phyloP scores from a whole-genome alignment of 1,140 invertebrate genomes.

The Aradophagus sp. region DNA sequence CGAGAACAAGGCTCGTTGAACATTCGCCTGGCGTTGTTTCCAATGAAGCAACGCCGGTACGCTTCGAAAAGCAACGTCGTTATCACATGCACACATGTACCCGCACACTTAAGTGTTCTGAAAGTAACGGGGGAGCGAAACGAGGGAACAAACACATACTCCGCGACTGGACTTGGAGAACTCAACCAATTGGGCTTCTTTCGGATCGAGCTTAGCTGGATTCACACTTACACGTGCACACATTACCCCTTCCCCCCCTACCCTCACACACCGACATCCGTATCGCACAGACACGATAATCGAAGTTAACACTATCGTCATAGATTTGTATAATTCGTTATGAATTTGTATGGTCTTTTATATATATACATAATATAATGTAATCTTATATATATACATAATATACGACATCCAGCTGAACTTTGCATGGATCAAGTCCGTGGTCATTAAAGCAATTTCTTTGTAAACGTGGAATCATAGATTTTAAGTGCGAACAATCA shows the following conservation, averaged over 20 bases:
- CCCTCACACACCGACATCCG: no score
- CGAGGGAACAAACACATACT: conserved; percentile 4
- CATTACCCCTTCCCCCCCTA: no score
- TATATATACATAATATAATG: conserved; percentile 52
- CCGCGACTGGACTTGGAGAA: conserved; percentile 8
- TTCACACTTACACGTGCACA: no score
- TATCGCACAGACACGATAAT: conserved; percentile 37
- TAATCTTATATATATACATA: conserved; percentile 42
- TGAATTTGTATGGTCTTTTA: conserved; percentile 55
- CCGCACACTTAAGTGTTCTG: conserved; percentile 31
- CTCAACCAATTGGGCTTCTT: conserved; percentile 13
- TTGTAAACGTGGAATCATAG: conserved; percentile 40
- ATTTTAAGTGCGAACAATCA: conserved; percentile 15
- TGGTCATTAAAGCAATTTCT: conserved; percentile 30
- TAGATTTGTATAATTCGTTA: conserved; percentile 54
- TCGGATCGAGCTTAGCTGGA: conserved; percentile 36
- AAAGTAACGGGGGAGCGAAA: conserved; percentile 7
- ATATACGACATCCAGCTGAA: conserved; percentile 50
- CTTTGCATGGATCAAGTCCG: conserved; percentile 47
- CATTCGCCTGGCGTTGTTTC: no score
- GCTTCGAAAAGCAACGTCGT: no score
- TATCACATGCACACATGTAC: no score
- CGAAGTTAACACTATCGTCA: conserved; percentile 41
- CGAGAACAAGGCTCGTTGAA: no score
- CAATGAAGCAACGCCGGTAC: no score